Base-by-base conservation (phyloP, 2,888 invertebrate genomes). In the Tenthredo mesomela region DNA sequence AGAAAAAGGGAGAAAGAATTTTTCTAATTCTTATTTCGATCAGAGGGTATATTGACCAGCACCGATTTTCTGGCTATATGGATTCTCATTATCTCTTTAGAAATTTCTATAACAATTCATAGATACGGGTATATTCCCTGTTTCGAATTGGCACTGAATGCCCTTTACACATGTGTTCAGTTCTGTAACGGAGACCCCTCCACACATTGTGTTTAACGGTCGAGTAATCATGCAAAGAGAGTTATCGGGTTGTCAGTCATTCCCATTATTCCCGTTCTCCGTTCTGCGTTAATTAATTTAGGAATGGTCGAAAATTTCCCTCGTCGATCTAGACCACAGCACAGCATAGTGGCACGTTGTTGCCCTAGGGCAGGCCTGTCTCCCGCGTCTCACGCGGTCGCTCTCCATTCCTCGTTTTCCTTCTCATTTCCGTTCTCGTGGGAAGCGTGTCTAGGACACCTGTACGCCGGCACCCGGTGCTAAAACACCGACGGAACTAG, bases 391-490 rank as follows among this genome's bases (percentile, higher is more conserved):
- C 67, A 33, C 33, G 33, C 67, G 29, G 67, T 67, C 33, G 18
- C 67, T 67, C 33, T 67, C 25, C 67, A 67, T 67, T 67, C 67
- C 61, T 67, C 67, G 33, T 67, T 67, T 33, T 67, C 67, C 67
- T 67, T 12, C 67, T 67, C 67, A 73, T 40, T 73, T 73, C 47
- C 73, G 40, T 47, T 40, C 73, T 47, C 73, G 73, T 73, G 73
- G 73, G 73, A 73, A 73, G 43, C 43, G 73, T 73, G 73, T 73
- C 73, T 73, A 73, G 73, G 73, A 73, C 73, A 73, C 73, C 43
- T 47, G 73, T 73, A 25, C 21, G 54, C n/a, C n/a, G 18, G 67
- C 67, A 67, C 67, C 67, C 67, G 67, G 67, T 67, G 67, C 67
- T 67, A 33, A 67, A 67, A 67, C 33, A 67, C 67, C 67, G 25